A percentile compares a stretch with the other conserved stretches of the same genome.
phyloP scores from a whole-genome alignment of 2,797 vertebrate genomes.

The Hippocampus kuda region DNA sequence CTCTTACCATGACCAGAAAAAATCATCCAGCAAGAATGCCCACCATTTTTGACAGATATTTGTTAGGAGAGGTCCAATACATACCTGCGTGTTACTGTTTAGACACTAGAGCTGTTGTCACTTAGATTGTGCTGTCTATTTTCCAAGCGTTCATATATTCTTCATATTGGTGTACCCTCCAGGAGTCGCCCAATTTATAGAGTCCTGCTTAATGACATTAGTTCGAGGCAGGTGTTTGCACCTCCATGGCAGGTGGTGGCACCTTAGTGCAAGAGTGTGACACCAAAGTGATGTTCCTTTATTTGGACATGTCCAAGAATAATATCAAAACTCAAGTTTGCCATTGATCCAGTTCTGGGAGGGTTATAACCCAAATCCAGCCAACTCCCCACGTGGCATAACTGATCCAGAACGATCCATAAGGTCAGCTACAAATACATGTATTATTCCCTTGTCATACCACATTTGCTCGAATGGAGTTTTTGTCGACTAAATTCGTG shows the following conservation, averaged over 20 bases:
- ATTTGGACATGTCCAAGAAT: neutral
- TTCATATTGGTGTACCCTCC: neutral
- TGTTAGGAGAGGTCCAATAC: neutral
- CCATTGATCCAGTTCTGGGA: no score
- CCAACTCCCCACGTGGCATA: no score
- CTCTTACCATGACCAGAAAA: neutral
- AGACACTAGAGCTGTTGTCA: neutral
- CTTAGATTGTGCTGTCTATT: neutral
- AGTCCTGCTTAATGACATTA: neutral
- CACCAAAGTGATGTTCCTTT: neutral
- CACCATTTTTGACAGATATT: neutral
- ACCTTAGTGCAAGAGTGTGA: neutral
- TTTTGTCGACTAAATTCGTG: no score
- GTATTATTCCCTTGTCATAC: no score
- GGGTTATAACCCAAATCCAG: no score
- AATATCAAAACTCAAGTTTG: neutral
- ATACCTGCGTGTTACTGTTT: neutral
- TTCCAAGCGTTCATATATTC: neutral
- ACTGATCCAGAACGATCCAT: no score
- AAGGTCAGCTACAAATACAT: no score
- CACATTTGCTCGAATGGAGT: no score
- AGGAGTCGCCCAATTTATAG: neutral
- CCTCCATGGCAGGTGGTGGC: slow-evolving; percentile 1
- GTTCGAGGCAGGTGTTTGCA: neutral
- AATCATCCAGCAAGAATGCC: neutral